Evolutionary conservation across 2,113 vertebrate genomes (phyloP).

Genomic region (Amblyopsis rosae): DNA sequence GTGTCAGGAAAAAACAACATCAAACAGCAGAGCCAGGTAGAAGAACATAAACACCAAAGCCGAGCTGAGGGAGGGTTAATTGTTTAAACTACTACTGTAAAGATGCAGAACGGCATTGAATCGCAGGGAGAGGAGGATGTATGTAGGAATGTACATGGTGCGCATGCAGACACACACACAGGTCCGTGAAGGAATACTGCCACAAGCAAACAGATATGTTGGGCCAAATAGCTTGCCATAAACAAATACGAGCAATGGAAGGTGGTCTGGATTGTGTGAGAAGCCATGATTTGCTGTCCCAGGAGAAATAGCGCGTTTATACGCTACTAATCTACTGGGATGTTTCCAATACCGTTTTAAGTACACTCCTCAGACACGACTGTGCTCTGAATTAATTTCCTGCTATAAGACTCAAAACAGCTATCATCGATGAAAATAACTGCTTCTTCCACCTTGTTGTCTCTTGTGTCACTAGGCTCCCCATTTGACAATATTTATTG

Average conservation of each 20-base stretch:
- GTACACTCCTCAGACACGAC: constrained; percentile 17
- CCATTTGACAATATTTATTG: neutral
- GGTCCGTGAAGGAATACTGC: neutral
- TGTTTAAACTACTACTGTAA: no score
- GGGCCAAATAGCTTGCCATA: neutral
- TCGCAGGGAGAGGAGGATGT: no score
- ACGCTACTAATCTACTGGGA: constrained; percentile 19
- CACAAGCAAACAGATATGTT: neutral
- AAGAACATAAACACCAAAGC: constrained; percentile 22
- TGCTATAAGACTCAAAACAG: neutral
- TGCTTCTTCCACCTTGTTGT: neutral
- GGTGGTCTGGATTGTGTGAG: constrained; percentile 8
- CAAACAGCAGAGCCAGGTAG: constrained; percentile 43
- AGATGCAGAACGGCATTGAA: no score
- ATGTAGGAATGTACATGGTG: no score
- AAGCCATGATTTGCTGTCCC: constrained; percentile 1
- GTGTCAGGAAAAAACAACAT: constrained; percentile 33
- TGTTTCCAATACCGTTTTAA: constrained; percentile 20
- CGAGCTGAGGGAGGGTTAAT: constrained; percentile 18
- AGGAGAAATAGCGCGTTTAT: constrained; percentile 17
- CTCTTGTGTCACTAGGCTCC: neutral
- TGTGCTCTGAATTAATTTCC: constrained; percentile 12
- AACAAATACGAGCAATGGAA: neutral
- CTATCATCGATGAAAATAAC: neutral
- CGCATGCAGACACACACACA: neutral